phyloP scores from a whole-genome alignment of 1,140 invertebrate genomes.

The Drosophila lacteicornis region DNA sequence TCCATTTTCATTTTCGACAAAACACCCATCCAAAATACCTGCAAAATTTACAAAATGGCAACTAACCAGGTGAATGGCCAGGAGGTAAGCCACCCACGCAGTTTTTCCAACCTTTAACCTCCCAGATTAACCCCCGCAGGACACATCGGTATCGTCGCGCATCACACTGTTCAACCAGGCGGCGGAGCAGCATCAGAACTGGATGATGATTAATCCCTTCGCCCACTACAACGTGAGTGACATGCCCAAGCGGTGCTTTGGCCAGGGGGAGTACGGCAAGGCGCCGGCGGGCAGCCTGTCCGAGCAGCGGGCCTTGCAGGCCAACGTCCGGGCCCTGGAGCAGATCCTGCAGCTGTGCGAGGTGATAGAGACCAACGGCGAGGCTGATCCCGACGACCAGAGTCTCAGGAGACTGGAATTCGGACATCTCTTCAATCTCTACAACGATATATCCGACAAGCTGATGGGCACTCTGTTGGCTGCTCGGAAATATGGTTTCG shows the following conservation, averaged over 20 bases:
- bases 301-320: conserved; percentile 48
- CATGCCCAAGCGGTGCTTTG: conserved; percentile 48
- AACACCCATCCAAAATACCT: neutral
- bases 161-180: conserved; percentile 59
- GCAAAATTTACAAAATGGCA: conserved; percentile 21
- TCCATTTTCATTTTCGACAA: conserved; percentile 5
- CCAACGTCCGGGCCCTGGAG: conserved; percentile 48
- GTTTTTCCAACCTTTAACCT: neutral
- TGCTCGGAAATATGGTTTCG: conserved; percentile 54
- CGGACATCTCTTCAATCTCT: conserved; percentile 54
- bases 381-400: neutral
- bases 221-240: conserved; percentile 58
- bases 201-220: conserved; percentile 68
- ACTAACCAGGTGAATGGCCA: neutral
- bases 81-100: neutral
- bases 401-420: conserved; percentile 24
- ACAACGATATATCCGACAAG: conserved; percentile 68
- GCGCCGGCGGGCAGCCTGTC: conserved; percentile 57
- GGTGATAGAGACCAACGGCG: conserved; percentile 24
- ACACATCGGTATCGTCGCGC: conserved; percentile 58
- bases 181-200: conserved; percentile 55
- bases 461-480: conserved; percentile 60
- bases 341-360: conserved; percentile 66
- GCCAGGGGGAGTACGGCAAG: conserved; percentile 47
- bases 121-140: conserved; percentile 3